A percentile compares a stretch with the other conserved stretches of the same genome.
Conservation (phyloP, 2,888 invertebrate genomes). For the Callimorpha dominula region DNA sequence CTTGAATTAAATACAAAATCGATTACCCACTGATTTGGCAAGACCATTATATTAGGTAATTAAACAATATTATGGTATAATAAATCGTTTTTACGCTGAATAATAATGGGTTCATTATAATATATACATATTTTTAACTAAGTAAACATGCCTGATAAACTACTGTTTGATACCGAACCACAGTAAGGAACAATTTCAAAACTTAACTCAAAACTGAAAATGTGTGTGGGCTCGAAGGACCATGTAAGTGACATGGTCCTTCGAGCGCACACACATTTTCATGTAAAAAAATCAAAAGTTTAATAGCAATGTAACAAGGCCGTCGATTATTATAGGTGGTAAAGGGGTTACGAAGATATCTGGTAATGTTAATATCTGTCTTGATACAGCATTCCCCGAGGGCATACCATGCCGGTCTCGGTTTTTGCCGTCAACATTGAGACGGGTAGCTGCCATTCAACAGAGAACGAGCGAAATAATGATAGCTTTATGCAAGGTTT, state of each 20-base stretch:
- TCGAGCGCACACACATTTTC: too few relatives aligned
- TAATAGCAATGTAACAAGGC: too few relatives aligned
- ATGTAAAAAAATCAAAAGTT: too few relatives aligned
- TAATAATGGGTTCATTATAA: neutral
- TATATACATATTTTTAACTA: too few relatives aligned
- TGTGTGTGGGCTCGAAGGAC: too few relatives aligned
- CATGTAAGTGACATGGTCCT: too few relatives aligned
- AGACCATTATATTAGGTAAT: neutral
- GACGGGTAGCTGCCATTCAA: conserved; percentile 32
- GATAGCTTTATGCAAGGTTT: conserved; percentile 70
- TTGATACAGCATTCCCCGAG: conserved; percentile 55
- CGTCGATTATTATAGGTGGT: too few relatives aligned
- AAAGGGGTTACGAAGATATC: neutral
- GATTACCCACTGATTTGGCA: neutral
- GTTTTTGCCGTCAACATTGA: conserved; percentile 52
- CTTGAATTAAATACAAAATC: neutral
- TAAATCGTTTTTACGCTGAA: neutral
- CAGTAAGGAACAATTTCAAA: too few relatives aligned
- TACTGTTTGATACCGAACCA: too few relatives aligned
- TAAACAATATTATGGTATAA: neutral
- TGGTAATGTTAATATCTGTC: conserved; percentile 2
- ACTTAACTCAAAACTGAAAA: too few relatives aligned
- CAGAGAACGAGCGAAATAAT: conserved; percentile 62
- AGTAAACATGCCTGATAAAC: too few relatives aligned
- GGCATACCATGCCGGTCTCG: conserved; percentile 68